phyloP scores from a whole-genome alignment of 1,140 invertebrate genomes.

The Pteromalus puparum region DNA sequence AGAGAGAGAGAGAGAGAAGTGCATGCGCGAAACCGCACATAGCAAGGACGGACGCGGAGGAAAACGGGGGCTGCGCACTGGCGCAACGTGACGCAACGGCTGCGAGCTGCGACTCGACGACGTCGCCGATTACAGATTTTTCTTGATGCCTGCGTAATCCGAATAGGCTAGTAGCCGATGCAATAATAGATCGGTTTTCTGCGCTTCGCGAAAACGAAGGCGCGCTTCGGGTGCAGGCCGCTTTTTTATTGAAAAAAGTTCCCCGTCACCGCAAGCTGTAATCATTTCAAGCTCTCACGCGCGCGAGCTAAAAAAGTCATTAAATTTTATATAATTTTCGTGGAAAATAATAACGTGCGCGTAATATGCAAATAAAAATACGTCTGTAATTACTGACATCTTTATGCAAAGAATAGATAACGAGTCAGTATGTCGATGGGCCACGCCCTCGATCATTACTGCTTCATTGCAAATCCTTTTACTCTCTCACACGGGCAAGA shows the following conservation, averaged over 20 bases:
- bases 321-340: background rate
- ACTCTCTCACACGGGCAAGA: background rate
- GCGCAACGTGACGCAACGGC: background rate
- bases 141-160: too few relatives aligned
- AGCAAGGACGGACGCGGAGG: background rate
- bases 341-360: background rate
- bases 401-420: constrained; percentile 24
- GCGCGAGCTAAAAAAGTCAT: background rate
- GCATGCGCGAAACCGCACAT: background rate
- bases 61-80: background rate
- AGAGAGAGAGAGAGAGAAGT: background rate
- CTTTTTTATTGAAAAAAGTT: background rate
- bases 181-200: background rate
- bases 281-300: too few relatives aligned
- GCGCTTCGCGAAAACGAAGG: background rate
- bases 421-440: constrained; percentile 9
- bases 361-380: background rate
- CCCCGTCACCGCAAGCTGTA: too few relatives aligned
- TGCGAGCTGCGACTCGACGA: too few relatives aligned
- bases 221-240: too few relatives aligned
- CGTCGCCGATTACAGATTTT: too few relatives aligned
- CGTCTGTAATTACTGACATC: background rate
- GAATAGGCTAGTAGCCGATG: background rate
- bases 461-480: constrained; percentile 28
- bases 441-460: constrained; percentile 27